A percentile compares a stretch with the other conserved stretches of the same genome.
phyloP scores from a whole-genome alignment of 1,140 invertebrate genomes.

The Drepana arcuata region DNA sequence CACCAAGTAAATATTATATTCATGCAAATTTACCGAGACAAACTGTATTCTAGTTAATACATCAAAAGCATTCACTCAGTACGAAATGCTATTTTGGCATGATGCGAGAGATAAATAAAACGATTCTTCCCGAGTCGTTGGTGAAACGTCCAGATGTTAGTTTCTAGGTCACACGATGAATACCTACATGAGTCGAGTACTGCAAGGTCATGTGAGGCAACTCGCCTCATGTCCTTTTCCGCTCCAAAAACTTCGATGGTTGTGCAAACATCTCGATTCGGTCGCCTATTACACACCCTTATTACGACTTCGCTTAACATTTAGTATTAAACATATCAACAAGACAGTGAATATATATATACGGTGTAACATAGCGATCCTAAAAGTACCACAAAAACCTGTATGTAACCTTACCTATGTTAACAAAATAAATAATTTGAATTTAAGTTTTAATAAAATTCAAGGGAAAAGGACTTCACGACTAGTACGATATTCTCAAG shows the following conservation, averaged over 20 bases:
- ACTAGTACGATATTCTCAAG: too few relatives aligned
- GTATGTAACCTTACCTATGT: not conserved
- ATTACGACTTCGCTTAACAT: not conserved
- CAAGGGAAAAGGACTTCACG: too few relatives aligned
- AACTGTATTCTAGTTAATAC: not conserved
- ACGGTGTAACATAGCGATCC: too few relatives aligned
- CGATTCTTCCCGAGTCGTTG: not conserved
- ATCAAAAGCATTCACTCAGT: not conserved
- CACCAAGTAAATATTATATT: too few relatives aligned
- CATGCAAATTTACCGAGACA: not conserved
- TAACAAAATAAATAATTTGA: not conserved
- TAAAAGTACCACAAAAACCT: not conserved
- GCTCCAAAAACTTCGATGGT: slow-evolving; percentile 55
- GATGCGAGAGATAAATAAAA: not conserved
- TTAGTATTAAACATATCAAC: not conserved
- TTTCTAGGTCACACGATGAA: slow-evolving; percentile 10
- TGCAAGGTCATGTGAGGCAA: slow-evolving; percentile 51
- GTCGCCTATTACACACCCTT: not conserved
- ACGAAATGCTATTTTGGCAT: not conserved
- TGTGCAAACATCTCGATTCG: slow-evolving; percentile 31
- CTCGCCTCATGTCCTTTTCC: slow-evolving; percentile 39
- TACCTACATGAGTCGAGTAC: not conserved
- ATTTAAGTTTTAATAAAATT: not conserved
- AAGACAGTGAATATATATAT: too few relatives aligned
- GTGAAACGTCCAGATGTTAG: slow-evolving; percentile 11